Conservation (phyloP, 64 coral and sea anemone genomes). For the Dendronephthya gigantea region DNA sequence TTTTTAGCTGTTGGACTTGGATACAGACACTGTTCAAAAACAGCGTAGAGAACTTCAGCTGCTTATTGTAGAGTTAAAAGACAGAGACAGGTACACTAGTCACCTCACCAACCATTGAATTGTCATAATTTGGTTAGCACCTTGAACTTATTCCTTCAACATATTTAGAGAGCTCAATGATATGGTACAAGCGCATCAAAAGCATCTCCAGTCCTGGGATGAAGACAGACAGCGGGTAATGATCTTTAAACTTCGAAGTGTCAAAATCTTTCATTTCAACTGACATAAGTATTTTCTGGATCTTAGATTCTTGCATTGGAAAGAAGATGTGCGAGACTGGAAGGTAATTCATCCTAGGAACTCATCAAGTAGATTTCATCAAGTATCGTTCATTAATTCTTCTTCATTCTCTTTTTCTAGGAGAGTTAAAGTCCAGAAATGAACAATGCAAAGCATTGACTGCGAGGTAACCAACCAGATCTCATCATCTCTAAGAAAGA, state of each 20-base stretch:
- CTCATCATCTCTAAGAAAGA: no score
- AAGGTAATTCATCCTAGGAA: constrained; percentile 23
- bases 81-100: constrained; percentile 98
- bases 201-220: constrained; percentile 96
- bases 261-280: background rate
- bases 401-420: constrained; percentile 30
- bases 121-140: background rate
- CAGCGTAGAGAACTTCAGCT: constrained; percentile 90
- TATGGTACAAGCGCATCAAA: constrained; percentile 97
- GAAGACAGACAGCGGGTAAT: constrained; percentile 84
- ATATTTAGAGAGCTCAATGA: constrained; percentile 88
- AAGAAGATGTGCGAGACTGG: constrained; percentile 49
- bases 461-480: background rate
- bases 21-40: constrained; percentile 90
- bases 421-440: constrained; percentile 91
- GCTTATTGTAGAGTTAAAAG: constrained; percentile 86
- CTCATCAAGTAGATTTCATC: no score
- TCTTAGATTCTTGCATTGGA: constrained; percentile 51
- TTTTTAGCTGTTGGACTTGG: constrained; percentile 65
- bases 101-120: no score
- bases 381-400: no score
- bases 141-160: background rate
- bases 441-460: constrained; percentile 61
- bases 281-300: background rate
- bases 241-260: no score